Evolutionary conservation across 2,113 vertebrate species (phyloP).

Genomic region (Willisornis vidua): DNA sequence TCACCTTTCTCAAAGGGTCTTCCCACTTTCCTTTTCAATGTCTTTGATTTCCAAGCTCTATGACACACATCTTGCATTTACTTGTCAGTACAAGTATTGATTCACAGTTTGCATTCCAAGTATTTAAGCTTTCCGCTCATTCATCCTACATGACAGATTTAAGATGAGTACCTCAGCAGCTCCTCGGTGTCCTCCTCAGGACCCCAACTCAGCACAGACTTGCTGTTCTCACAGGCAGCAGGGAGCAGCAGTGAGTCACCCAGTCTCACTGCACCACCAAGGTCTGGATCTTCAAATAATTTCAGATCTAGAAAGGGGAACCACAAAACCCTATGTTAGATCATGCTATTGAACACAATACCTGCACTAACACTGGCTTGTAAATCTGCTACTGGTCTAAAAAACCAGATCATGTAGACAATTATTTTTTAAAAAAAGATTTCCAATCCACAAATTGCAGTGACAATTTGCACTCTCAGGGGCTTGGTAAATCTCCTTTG

Average conservation of each 20-base stretch:
- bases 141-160: neutral
- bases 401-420: neutral
- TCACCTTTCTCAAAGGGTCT: neutral
- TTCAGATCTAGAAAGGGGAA: slow-evolving; percentile 70
- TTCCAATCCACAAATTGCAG: neutral
- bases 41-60: neutral
- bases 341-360: neutral
- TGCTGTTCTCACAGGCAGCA: slow-evolving; percentile 1
- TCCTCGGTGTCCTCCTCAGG: slow-evolving; percentile 49
- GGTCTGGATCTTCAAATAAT: slow-evolving; percentile 82
- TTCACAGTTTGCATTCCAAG: neutral
- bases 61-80: neutral
- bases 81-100: neutral
- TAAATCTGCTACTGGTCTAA: neutral
- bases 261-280: slow-evolving; percentile 72
- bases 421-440: neutral
- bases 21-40: neutral
- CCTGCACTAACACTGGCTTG: neutral
- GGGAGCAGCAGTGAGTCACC: slow-evolving; percentile 80
- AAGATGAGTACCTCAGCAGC: slow-evolving; percentile 74
- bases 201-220: neutral
- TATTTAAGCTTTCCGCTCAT: neutral
- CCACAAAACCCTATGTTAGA: neutral
- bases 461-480: neutral
- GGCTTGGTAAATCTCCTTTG: neutral